Base-by-base conservation (phyloP, 1,140 invertebrate species). In the Procambarus clarkii region DNA sequence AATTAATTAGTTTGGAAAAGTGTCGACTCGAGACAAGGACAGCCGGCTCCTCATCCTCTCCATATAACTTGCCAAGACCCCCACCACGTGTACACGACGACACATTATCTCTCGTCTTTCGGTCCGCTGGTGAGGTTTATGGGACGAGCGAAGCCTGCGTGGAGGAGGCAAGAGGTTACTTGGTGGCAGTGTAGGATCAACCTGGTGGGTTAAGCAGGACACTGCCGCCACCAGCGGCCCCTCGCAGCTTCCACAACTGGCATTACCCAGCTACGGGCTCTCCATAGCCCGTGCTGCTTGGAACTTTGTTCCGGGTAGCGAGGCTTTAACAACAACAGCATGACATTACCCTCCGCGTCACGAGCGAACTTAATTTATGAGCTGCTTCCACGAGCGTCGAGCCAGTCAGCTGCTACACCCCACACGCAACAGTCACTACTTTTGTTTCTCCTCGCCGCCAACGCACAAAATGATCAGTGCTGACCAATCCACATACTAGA, bases 281-380 rank as follows among this genome's bases (percentile, higher is more conserved):
- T n/a, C n/a, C n/a, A n/a, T n/a, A n/a, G n/a, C n/a, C n/a, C n/a
- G n/a, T n/a, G n/a, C n/a, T n/a, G n/a, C n/a, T n/a, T n/a, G n/a
- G n/a, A n/a, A n/a, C n/a, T n/a, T n/a, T n/a, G n/a, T n/a, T n/a
- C n/a, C n/a, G n/a, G n/a, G n/a, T n/a, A n/a, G n/a, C n/a, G n/a
- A n/a, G n/a, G n/a, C n/a, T n/a, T n/a, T n/a, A n/a, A n/a, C n/a
- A n/a, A n/a, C n/a, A n/a, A n/a, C n/a, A n/a, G n/a, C n/a, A n/a
- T n/a, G n/a, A n/a, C 69, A 54, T 54, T 54, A 74, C 34, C 69
- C 69, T 74, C 5, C 69, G 69, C 34, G 69, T 74, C 69, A 74
- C 69, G 69, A 74, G 69, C 69, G 5, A 74, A 74, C 69, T 74
- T 74, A n/a, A 74, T 74, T 74, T 74, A 74, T 74, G 69, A 3